Percentiles rank a stretch among this genome's conserved stretches.
These are phyloP conservation scores for Argyresthia albistria DNA, from an alignment of 2,888 invertebrate species.

Conservation along the genomic window DNA sequence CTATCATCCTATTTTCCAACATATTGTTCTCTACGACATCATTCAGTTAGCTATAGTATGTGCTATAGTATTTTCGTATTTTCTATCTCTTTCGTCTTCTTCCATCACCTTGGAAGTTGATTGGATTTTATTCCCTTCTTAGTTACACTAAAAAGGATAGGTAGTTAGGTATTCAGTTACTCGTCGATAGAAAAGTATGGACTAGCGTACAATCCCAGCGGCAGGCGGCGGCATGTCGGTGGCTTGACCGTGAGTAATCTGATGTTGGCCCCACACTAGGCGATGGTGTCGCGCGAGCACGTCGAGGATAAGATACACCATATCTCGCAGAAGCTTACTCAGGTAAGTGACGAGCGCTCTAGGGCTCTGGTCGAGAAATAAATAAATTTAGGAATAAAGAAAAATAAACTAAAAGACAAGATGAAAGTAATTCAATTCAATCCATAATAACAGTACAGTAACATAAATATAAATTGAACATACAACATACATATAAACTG, in stretches of 20 bases:
- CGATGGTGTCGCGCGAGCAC: slow-evolving; percentile 80
- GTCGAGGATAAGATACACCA: slow-evolving; percentile 82
- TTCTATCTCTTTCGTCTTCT: no score
- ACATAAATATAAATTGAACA: no score
- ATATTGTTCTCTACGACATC: no score
- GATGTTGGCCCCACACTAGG: slow-evolving; percentile 70
- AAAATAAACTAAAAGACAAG: neutral
- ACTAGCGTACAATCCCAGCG: slow-evolving; percentile 42
- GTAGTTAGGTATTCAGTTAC: neutral
- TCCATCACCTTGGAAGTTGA: no score
- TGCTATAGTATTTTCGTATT: no score
- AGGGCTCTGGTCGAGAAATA: slow-evolving; percentile 27
- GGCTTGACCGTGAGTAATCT: slow-evolving; percentile 56
- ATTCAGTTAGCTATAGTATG: no score
- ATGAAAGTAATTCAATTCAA: no score
- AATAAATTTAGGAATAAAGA: neutral
- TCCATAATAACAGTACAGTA: no score
- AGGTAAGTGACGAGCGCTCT: slow-evolving; percentile 73
- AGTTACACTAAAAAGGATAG: neutral
- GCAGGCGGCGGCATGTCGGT: slow-evolving; percentile 32
- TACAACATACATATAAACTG: no score
- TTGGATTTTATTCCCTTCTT: no score
- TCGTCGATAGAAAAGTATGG: neutral
- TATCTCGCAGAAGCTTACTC: slow-evolving; percentile 80
- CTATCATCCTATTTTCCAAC: no score